Base-by-base conservation (phyloP, 1,140 invertebrate genomes). In the Dysdera silvatica region DNA sequence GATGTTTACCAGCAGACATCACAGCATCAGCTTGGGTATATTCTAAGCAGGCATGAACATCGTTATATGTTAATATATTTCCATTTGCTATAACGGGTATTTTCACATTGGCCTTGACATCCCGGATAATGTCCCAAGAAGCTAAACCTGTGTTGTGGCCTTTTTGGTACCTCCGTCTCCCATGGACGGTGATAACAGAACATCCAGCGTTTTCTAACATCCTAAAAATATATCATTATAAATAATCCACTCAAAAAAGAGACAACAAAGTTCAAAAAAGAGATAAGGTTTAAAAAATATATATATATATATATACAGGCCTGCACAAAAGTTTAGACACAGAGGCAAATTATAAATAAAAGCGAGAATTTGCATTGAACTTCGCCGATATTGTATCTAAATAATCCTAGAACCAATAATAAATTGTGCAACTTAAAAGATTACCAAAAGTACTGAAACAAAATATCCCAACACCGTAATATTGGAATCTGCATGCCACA, bases 11-110 rank as follows among this genome's bases (percentile, higher is more conserved):
- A 53, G 81, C 81, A 56, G 74, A 75, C 81, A 83, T 82, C 0
- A 83, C 76, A 43, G 89, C 94, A 74, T 91, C 81, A 12, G 86
- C 91, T 18, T 87, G 87, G 1, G 94, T 98, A 64, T 84, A 84
- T 63, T 85, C 76, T 28, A 99, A 75, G 74, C 96, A 99, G 51
- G 84, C 79, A 40, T 89, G 74, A 0, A 94, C 84, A 81, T 99
- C 95, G 72, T 86, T 82, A 60, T 91, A 75, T 70, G 86, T 89
- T 74, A 97, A 89, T 65, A 99, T 95, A 73, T 99, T 99, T 6
- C 96, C 96, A 81, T 99, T 99, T 6, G 95, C 93, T 72, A 98
- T 85, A 62, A 99, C 88, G 23, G 96, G 95, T 70, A 99, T 88
- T 54, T 82, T 86, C 4, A 98, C 83, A 56, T 83, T 83, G 67